Evolutionary conservation across 2,888 invertebrate genomes (phyloP), one percentile per base, ranked within the genome.

Genomic region (Dynastes tityus): DNA sequence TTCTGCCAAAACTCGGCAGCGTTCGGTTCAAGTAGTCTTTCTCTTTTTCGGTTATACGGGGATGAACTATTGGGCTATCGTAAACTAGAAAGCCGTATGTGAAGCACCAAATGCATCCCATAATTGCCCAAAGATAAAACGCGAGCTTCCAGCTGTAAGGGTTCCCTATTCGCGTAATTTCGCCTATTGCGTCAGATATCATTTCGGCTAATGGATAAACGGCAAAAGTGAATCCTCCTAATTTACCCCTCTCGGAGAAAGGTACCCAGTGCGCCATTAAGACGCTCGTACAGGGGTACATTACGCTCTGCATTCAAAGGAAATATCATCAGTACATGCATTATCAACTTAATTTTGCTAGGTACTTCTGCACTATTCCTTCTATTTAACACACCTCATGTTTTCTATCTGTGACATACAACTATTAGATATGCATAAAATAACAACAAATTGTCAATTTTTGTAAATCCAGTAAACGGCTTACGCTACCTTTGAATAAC

Each of bases 1-100:
- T 49, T 13, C 27, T 68, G 0, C 51, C 49, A 5, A 27, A 13
- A 8, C 2, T 16, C 1, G 68, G 51, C 45, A 80, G 61, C 27
- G 53, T 22, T 13, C 29, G 55, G 4, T 27, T 22, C 2, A 81
- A 87, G 84, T 91, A 95, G 63, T 92, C 91, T 86, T 91, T 92
- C 86, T 95, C 95, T 78, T 91, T 90, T 77, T 94, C 93, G 70
- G 92, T 92, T 81, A 95, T 95, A 85, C 91, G 95, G 0, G 95
- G 95, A 88, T 95, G 95, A 1, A 92, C 91, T 75, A 91, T 91
- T 1, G 95, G 95, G 82, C 93, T 68, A 6, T 51, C 29, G 29
- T 49, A 68, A 9, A 68, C 92, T 0, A 87, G 87, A 53, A 79
- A 83, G 85, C 90, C 90, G 53, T 91, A 85, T 1, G 90, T 5